These are phyloP conservation scores for Zapus hudsonius DNA, from an alignment of 2,113 vertebrate species.

Conservation along the genomic window DNA sequence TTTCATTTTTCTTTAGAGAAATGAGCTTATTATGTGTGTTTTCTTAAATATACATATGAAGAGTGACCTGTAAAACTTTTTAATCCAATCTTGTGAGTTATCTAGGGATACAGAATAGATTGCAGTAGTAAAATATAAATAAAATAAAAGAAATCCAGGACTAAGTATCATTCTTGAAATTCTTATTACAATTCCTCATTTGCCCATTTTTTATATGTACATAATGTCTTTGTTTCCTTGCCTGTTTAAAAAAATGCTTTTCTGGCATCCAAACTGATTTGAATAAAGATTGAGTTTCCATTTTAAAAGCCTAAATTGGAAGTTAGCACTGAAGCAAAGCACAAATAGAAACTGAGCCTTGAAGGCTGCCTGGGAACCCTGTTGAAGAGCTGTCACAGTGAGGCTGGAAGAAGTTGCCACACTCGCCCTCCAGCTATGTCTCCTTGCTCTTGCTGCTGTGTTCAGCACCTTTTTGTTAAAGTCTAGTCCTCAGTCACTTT, in stretches of 20 bases:
- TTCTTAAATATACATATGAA: conserved; percentile 56
- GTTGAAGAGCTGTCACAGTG: conserved; percentile 65
- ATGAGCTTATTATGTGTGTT: neutral
- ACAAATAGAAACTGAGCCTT: conserved; percentile 76
- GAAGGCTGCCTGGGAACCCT: conserved; percentile 68
- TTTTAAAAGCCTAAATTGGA: conserved; percentile 80
- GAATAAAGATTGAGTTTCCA: conserved; percentile 81
- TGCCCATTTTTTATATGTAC: conserved; percentile 69
- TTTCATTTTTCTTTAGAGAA: conserved; percentile 27
- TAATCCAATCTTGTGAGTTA: conserved; percentile 37
- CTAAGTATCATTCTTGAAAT: conserved; percentile 67
- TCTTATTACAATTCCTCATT: conserved; percentile 72
- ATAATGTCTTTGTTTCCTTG: conserved; percentile 73
- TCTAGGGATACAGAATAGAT: conserved; percentile 45
- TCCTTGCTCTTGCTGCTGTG: conserved; percentile 39
- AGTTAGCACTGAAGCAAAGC: conserved; percentile 73
- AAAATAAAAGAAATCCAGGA: neutral
- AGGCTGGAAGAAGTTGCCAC: conserved; percentile 63
- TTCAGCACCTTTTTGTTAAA: conserved; percentile 66
- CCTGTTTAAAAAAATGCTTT: conserved; percentile 78
- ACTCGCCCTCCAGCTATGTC: conserved; percentile 35
- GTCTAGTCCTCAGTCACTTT: conserved; percentile 54
- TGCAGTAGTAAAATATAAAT: neutral
- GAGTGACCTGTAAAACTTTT: conserved; percentile 43
- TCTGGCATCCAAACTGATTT: conserved; percentile 78